Conservation (phyloP, 2,888 invertebrate genomes). For the Ectemnius cavifrons region DNA sequence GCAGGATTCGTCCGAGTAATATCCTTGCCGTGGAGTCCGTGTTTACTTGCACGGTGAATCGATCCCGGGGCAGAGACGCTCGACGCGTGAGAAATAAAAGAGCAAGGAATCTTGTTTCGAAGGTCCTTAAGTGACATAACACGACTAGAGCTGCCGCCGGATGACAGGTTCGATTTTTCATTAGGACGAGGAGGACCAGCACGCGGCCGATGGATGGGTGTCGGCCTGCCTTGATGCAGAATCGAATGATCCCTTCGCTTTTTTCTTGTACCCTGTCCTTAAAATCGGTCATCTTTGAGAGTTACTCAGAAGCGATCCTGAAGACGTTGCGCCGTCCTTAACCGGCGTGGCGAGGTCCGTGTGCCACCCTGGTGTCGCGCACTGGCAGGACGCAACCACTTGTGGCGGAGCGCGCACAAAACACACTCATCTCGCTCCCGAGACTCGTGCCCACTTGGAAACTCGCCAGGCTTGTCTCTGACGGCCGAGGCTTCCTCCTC, state of each 20-base stretch:
- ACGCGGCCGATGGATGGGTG: conserved; percentile 34
- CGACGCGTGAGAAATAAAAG: conserved; percentile 7
- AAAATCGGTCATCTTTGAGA: background rate
- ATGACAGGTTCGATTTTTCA: conserved; percentile 25
- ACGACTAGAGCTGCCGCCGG: background rate
- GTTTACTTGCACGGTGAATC: conserved; percentile 28
- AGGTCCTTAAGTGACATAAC: background rate
- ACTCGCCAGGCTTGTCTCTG: conserved; percentile 29
- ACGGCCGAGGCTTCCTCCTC: conserved; percentile 15
- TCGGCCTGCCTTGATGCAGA: conserved; percentile 16
- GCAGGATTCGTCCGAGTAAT: background rate
- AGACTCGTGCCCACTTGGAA: conserved; percentile 26
- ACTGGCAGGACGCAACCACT: conserved; percentile 72
- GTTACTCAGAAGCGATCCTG: conserved; percentile 21
- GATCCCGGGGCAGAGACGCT: conserved; percentile 24
- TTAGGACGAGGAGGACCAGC: conserved; percentile 17
- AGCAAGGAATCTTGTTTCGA: background rate
- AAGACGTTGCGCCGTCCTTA: background rate
- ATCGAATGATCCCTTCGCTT: conserved; percentile 19
- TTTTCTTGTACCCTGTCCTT: conserved; percentile 10
- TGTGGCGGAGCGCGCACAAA: conserved; percentile 65
- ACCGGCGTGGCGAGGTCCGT: no score
- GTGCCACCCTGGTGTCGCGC: conserved; percentile 18
- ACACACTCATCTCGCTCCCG: conserved; percentile 17
- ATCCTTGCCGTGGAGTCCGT: conserved; percentile 7